Base-by-base conservation (phyloP, 2,797 vertebrate species). In the Alcedo quadribrachys region DNA sequence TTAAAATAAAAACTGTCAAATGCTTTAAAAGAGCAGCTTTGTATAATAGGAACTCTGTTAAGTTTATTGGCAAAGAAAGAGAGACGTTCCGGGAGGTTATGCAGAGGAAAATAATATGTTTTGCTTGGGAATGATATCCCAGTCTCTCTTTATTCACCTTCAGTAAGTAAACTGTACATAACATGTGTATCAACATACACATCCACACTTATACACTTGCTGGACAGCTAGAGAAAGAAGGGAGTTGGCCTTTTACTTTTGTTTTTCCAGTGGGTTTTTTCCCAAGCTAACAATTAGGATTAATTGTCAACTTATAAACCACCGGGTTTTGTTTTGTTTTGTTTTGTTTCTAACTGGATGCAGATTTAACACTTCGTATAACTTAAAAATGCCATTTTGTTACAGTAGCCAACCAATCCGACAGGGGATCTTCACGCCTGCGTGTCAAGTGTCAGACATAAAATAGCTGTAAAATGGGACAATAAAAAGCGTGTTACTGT, bases 1-100 rank as follows among this genome's bases (percentile, higher is more conserved):
- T 94, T 92, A 95, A 96, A 95, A 93, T 92, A 88, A 90, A 92
- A 92, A 91, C 84, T 90, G 77, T 92, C 87, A 96, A 81, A 92
- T 92, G 91, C 76, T 95, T 94, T 93, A 78, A 87, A 84, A 95
- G 89, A 93, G 92, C 90, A 92, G 89, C 93, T 95, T 95, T 92
- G 96, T 96, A 95, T 95, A 96, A 96, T 94, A 94, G 87, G 80
- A 91, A 92, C 90, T 92, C 63, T 48, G 90, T 92, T 62, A 79
- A 93, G 79, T 95, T 95, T 95, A 94, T 94, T 63, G 46, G 82
- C 80, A 91, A 79, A 85, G 77, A 82, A 77, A 80, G 75, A 81
- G 89, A 96, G 46, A 61, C 4, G 0, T 85, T 91, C 69, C 4
- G 0, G 42, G 95, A 87, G 55, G 81, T 80, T 77, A 61, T 78